Evolutionary conservation across 2,888 invertebrate species (phyloP).

Genomic region (Drosophila yooni): DNA sequence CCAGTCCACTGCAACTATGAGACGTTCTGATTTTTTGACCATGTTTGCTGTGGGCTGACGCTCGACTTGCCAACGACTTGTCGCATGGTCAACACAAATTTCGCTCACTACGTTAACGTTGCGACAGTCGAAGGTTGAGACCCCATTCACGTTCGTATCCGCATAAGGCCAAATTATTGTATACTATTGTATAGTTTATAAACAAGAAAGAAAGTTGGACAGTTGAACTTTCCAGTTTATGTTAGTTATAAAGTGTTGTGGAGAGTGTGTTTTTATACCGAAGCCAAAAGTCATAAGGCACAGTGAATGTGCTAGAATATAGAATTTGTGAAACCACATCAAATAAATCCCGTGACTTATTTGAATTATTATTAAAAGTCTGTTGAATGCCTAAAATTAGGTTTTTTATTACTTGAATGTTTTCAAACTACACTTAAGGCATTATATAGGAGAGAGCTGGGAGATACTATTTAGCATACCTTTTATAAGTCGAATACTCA

Average conservation of each 20-base stretch:
- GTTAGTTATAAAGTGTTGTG: slow-evolving; percentile 24
- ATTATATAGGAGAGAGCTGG: not conserved
- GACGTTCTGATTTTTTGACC: slow-evolving; percentile 42
- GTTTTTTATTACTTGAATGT: not conserved
- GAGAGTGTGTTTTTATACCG: slow-evolving; percentile 20
- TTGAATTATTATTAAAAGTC: not conserved
- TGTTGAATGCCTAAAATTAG: not conserved
- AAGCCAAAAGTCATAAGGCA: not conserved
- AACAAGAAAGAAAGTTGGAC: slow-evolving; percentile 6
- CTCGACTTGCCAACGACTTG: slow-evolving; percentile 75
- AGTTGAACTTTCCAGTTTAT: not conserved
- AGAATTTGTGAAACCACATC: not conserved
- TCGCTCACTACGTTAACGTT: slow-evolving; percentile 38
- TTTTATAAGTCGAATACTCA: not conserved
- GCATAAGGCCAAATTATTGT: slow-evolving; percentile 53
- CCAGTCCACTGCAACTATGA: slow-evolving; percentile 51
- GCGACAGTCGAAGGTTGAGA: slow-evolving; percentile 53
- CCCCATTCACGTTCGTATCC: slow-evolving; percentile 32
- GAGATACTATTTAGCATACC: too few relatives aligned
- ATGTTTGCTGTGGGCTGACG: slow-evolving; percentile 51
- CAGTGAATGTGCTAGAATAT: not conserved
- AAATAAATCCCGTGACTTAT: not conserved
- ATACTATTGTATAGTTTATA: slow-evolving; percentile 36
- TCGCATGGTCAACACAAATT: slow-evolving; percentile 76
- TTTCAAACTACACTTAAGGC: not conserved